Evolutionary conservation across 2,113 vertebrate genomes (phyloP).

Genomic region (Tachycineta bicolor): DNA sequence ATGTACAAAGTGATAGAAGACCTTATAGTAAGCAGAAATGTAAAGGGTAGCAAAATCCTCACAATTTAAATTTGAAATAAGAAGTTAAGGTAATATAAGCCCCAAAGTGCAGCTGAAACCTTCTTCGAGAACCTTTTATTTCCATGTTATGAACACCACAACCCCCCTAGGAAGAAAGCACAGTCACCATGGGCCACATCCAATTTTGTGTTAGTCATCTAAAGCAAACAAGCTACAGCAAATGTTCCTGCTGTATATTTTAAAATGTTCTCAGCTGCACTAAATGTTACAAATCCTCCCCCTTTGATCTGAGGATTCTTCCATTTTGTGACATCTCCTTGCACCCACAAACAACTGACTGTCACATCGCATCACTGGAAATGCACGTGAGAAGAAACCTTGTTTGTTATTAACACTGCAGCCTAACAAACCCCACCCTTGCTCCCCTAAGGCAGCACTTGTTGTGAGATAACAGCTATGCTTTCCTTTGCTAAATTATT

Average conservation of each 20-base stretch:
- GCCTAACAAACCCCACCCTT: background rate
- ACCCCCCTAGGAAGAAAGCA: background rate
- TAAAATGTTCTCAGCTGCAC: background rate
- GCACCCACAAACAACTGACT: background rate
- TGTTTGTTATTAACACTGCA: background rate
- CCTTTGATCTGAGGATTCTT: background rate
- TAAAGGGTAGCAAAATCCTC: background rate
- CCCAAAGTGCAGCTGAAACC: background rate
- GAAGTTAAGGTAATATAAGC: background rate
- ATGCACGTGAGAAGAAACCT: background rate
- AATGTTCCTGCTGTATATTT: slow-evolving; percentile 5
- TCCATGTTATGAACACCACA: background rate
- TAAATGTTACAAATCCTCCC: background rate
- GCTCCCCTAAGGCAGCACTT: background rate
- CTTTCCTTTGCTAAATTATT: background rate
- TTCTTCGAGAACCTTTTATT: background rate
- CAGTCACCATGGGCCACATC: background rate
- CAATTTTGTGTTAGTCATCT: background rate
- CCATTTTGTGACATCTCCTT: background rate
- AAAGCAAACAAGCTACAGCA: background rate
- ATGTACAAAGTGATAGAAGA: background rate
- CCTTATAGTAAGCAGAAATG: background rate
- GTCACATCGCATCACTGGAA: background rate
- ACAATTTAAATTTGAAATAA: background rate
- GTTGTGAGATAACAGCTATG: background rate